phyloP scores from a whole-genome alignment of 2,888 invertebrate genomes.

The Yponomeuta plumbellus region DNA sequence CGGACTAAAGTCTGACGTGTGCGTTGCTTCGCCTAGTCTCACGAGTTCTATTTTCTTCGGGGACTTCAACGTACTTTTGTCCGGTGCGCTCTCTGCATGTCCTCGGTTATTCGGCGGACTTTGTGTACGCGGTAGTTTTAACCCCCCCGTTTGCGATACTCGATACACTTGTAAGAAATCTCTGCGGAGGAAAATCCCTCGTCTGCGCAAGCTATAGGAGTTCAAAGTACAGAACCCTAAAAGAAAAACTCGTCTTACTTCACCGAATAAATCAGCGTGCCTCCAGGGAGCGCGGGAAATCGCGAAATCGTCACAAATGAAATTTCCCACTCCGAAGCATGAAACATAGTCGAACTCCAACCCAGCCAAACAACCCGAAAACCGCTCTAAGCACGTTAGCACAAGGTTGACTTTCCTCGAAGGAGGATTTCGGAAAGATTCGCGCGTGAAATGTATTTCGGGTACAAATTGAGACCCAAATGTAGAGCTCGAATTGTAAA shows the following conservation, averaged over 20 bases:
- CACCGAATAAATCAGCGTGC: conserved; percentile 57
- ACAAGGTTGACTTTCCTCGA: conserved; percentile 27
- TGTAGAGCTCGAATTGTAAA: conserved; percentile 14
- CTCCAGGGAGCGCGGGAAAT: conserved; percentile 58
- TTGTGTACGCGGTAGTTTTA: no score
- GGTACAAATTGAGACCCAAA: conserved; percentile 52
- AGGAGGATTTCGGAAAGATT: conserved; percentile 34
- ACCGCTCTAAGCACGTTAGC: conserved; percentile 19
- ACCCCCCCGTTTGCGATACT: no score
- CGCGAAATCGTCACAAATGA: conserved; percentile 71
- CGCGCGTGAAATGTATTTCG: conserved; percentile 58
- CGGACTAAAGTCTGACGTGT: no score
- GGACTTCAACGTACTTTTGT: no score
- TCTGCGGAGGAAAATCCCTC: no score
- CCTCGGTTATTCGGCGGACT: no score
- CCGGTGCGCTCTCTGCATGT: no score
- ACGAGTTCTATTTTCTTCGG: no score
- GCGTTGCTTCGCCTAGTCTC: no score
- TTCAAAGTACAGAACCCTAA: conserved; percentile 16
- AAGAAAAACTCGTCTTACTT: conserved; percentile 36
- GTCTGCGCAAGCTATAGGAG: no score
- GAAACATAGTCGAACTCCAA: conserved; percentile 48
- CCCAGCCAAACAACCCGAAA: conserved; percentile 22
- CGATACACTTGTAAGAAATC: no score
- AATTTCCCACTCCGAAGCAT: conserved; percentile 63